Evolutionary conservation across 1,140 invertebrate species (phyloP).

Genomic region (Drosophila pseudoananassae): DNA sequence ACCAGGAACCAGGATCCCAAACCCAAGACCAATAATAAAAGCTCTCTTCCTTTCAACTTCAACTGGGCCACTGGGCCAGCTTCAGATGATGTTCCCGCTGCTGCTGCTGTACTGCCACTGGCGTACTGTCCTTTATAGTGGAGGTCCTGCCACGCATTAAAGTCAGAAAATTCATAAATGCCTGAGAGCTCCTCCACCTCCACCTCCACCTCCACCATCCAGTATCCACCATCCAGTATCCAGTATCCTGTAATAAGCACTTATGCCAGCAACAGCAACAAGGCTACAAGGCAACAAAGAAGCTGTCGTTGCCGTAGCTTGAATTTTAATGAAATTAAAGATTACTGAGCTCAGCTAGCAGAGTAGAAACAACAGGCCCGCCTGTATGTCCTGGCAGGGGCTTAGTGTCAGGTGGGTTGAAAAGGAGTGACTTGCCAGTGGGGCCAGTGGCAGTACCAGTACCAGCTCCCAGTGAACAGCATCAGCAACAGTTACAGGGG

Average conservation of each 20-base stretch:
- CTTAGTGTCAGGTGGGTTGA: not conserved
- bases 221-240: no score
- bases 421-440: no score
- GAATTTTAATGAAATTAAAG: constrained; percentile 80
- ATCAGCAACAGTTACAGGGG: not conserved
- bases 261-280: constrained; percentile 45
- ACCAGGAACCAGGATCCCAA: not conserved
- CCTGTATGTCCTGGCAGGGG: not conserved
- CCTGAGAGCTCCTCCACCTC: constrained; percentile 56
- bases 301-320: constrained; percentile 48
- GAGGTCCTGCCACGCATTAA: constrained; percentile 56
- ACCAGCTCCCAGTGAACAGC: no score
- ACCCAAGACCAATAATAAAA: not conserved
- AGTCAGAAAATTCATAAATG: constrained; percentile 77
- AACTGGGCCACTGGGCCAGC: constrained; percentile 27
- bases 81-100: not conserved
- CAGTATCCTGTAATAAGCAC: constrained; percentile 58
- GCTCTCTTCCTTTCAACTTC: not conserved
- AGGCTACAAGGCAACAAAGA: constrained; percentile 21
- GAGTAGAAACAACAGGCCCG: constrained; percentile 25
- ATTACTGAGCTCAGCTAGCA: constrained; percentile 67
- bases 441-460: no score
- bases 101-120: not conserved
- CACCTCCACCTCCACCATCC: constrained; percentile 28
- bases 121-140: not conserved